Percentiles rank a stretch among this genome's conserved stretches.
phyloP scores from a whole-genome alignment of 2,113 vertebrate species.

The Gallinago jamesoni region DNA sequence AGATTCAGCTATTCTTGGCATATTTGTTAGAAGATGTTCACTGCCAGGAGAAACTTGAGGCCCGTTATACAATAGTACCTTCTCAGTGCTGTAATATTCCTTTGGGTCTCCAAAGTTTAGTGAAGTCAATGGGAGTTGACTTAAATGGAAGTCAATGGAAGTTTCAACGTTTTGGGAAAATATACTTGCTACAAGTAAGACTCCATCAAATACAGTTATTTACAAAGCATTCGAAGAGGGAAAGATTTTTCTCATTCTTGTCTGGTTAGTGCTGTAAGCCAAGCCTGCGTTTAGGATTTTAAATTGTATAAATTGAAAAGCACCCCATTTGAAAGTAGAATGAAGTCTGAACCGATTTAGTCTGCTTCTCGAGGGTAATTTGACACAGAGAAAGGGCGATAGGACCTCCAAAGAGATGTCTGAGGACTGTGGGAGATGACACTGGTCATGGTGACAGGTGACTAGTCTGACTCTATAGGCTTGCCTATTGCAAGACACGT shows the following conservation, averaged over 20 bases:
- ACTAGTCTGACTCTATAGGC: neutral
- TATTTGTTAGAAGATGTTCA: neutral
- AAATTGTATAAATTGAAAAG: neutral
- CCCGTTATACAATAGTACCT: neutral
- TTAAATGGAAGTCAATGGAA: too few relatives aligned
- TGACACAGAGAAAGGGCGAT: neutral
- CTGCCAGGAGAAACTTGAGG: neutral
- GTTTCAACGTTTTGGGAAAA: neutral
- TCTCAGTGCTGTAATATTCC: neutral
- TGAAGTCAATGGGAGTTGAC: neutral
- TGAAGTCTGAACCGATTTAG: neutral
- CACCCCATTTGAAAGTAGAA: neutral
- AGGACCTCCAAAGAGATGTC: neutral
- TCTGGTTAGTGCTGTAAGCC: neutral
- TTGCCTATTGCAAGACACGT: neutral
- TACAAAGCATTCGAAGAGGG: neutral
- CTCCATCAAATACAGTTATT: neutral
- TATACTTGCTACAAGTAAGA: neutral
- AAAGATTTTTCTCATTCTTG: neutral
- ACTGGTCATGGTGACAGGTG: neutral
- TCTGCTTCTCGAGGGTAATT: neutral
- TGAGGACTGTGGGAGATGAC: neutral
- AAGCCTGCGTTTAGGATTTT: neutral
- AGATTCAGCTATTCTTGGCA: constrained; percentile 4
- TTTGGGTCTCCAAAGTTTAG: neutral